A percentile compares a stretch with the other conserved stretches of the same genome.
Evolutionary conservation across 1,140 invertebrate species (phyloP).

Genomic region (Bombus waltoni): DNA sequence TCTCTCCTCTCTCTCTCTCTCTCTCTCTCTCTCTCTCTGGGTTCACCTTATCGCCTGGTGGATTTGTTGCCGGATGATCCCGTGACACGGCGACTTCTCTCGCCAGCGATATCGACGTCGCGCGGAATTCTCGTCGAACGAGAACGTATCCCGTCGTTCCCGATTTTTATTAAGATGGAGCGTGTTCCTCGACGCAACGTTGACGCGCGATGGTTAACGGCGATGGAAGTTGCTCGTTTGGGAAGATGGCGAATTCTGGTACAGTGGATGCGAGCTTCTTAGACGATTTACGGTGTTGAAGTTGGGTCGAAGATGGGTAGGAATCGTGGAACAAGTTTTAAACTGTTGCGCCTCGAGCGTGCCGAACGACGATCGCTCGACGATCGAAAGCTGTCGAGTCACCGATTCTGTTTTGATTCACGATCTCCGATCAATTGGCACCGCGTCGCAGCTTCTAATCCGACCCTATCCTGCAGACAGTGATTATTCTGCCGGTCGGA

Average conservation of each 20-base stretch:
- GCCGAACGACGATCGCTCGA: too few species aligned
- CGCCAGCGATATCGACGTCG: not conserved
- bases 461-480: not conserved
- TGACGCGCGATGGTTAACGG: not conserved
- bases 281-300: not conserved
- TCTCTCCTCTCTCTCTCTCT: not conserved
- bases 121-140: not conserved
- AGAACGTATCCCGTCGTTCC: not conserved
- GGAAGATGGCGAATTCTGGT: not conserved
- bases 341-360: too few species aligned
- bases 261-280: not conserved
- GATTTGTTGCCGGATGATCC: not conserved
- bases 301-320: too few species aligned
- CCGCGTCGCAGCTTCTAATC: not conserved
- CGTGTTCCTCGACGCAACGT: not conserved
- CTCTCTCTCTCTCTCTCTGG: not conserved
- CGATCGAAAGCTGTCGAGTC: not conserved
- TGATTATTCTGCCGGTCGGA: not conserved
- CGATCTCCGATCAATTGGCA: too few species aligned
- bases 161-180: constrained; percentile 11
- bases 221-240: not conserved
- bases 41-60: not conserved
- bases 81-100: not conserved
- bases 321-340: too few species aligned
- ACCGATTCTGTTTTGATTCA: not conserved